Evolutionary conservation across 2,888 invertebrate species (phyloP).

Genomic region (Melanchra persicariae): DNA sequence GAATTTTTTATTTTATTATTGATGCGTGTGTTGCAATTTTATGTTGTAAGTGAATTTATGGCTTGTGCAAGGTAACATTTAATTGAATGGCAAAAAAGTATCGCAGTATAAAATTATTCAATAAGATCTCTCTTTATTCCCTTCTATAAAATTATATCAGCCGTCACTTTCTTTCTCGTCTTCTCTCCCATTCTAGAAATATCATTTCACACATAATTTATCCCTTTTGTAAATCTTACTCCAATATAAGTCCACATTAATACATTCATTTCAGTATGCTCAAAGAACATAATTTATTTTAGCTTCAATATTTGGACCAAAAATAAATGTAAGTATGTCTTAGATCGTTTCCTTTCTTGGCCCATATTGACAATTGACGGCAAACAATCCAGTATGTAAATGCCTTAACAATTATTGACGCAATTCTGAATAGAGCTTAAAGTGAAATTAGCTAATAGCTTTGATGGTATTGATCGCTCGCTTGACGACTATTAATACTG

Average conservation of each 20-base stretch:
- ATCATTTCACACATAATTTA: no score
- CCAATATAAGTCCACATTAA: no score
- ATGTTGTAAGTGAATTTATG: neutral
- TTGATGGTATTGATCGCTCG: slow-evolving; percentile 36
- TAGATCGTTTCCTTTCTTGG: no score
- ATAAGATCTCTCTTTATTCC: neutral
- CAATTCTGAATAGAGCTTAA: slow-evolving; percentile 34
- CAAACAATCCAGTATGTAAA: slow-evolving; percentile 30
- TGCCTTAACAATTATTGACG: slow-evolving; percentile 37
- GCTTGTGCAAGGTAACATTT: neutral
- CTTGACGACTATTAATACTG: slow-evolving; percentile 38
- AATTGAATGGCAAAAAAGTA: neutral
- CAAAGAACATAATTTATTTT: no score
- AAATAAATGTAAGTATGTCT: no score
- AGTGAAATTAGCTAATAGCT: slow-evolving; percentile 62
- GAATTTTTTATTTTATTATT: slow-evolving; percentile 2
- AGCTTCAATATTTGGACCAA: no score
- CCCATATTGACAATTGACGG: neutral
- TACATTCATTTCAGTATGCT: no score
- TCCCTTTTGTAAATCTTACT: no score
- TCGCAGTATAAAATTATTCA: neutral
- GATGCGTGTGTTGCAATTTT: neutral
- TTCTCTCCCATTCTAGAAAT: neutral
- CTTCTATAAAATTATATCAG: neutral
- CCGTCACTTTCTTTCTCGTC: neutral